Conservation (phyloP, 92 coral and sea anemone genomes). For the Palythoa grandis region DNA sequence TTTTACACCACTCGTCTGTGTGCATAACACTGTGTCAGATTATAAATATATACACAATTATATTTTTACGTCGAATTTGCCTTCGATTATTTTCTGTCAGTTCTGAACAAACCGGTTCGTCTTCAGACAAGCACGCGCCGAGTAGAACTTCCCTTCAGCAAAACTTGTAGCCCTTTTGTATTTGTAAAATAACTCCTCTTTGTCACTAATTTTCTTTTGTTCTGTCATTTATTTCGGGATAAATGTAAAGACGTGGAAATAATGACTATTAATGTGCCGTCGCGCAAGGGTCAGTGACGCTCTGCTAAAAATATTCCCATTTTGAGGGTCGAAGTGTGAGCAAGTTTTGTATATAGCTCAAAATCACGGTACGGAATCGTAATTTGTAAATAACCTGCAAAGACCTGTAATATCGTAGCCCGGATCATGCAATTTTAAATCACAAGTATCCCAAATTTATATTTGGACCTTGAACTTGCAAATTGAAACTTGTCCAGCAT, state of each 20-base stretch:
- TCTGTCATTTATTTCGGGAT: constrained; percentile 43
- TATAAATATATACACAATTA: not conserved
- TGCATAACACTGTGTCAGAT: not conserved
- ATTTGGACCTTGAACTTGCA: constrained; percentile 42
- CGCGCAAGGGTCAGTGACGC: constrained; percentile 30
- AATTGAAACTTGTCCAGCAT: constrained; percentile 41
- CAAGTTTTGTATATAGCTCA: not conserved
- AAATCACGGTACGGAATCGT: constrained; percentile 3
- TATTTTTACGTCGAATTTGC: not conserved
- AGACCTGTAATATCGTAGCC: constrained; percentile 33
- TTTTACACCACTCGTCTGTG: not conserved
- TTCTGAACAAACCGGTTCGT: not conserved
- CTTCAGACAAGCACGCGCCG: constrained; percentile 5
- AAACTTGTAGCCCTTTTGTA: constrained; percentile 63
- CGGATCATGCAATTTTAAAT: constrained; percentile 32
- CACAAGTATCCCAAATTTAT: constrained; percentile 25
- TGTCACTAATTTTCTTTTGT: constrained; percentile 64
- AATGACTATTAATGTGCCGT: constrained; percentile 27
- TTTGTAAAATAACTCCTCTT: constrained; percentile 57
- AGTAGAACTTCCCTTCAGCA: constrained; percentile 24
- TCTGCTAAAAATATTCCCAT: not conserved
- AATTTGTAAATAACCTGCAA: constrained; percentile 46
- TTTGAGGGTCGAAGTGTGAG: not conserved
- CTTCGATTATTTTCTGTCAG: not conserved
- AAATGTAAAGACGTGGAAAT: constrained; percentile 36